A percentile compares a stretch with the other conserved stretches of the same genome.
Conservation (phyloP, 2,113 vertebrate genomes). For the Podiceps cristatus region DNA sequence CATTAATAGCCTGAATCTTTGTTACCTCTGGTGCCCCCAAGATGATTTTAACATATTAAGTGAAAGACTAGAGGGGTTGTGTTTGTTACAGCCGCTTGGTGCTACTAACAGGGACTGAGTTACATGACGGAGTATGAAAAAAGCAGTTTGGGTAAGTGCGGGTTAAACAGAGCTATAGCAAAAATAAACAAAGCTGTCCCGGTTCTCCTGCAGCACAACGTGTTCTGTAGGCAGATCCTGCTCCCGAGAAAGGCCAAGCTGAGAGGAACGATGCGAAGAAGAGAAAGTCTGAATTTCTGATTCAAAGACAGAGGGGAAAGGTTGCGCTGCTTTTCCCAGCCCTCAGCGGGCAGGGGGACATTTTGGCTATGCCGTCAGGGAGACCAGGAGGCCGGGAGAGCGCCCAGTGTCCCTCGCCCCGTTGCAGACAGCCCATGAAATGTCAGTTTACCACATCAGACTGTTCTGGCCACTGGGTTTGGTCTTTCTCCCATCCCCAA, state of each 20-base stretch:
- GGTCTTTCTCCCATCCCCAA: background rate
- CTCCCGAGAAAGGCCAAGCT: background rate
- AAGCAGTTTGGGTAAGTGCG: background rate
- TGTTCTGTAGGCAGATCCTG: background rate
- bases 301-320: background rate
- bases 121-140: background rate
- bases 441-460: background rate
- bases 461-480: background rate
- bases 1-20: background rate
- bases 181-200: background rate
- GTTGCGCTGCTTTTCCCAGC: background rate
- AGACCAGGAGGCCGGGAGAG: background rate
- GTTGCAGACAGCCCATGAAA: background rate
- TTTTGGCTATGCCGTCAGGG: background rate
- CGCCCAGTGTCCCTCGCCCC: background rate
- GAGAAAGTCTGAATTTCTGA: background rate
- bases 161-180: background rate
- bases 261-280: background rate
- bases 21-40: background rate
- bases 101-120: background rate
- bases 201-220: background rate
- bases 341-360: accelerated
- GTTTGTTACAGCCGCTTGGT: background rate
- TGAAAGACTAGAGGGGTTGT: background rate
- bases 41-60: background rate